A percentile compares a stretch with the other conserved stretches of the same genome.
These are phyloP conservation scores for Muntiacus muntjak DNA, from an alignment of 2,113 vertebrate species.

Conservation along the genomic window DNA sequence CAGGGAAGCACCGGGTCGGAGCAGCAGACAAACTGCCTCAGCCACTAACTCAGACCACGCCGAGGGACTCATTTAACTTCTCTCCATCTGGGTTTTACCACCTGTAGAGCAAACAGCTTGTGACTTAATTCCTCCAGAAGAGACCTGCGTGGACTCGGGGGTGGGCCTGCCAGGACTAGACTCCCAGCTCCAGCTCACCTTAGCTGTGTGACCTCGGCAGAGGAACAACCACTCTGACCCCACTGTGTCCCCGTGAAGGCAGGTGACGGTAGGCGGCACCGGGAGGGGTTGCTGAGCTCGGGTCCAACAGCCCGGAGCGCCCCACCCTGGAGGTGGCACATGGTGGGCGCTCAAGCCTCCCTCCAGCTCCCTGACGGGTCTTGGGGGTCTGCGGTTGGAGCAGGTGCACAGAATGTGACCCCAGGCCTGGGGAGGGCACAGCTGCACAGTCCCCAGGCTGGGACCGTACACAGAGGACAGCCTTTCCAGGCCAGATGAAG, in stretches of 20 bases:
- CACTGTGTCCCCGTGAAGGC: neutral
- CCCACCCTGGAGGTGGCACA: neutral
- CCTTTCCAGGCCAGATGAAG: neutral
- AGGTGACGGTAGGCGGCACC: neutral
- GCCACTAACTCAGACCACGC: neutral
- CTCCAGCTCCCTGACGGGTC: neutral
- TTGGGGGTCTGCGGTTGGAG: neutral
- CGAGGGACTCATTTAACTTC: neutral
- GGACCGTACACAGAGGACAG: neutral
- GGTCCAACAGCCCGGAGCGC: fast-evolving
- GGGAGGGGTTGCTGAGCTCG: neutral
- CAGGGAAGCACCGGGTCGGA: neutral
- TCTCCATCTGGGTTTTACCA: neutral
- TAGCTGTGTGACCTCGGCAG: neutral
- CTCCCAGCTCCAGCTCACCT: neutral
- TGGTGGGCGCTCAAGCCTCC: neutral
- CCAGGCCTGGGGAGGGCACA: neutral
- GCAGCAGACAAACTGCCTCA: neutral
- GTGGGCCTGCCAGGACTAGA: neutral
- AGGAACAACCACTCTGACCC: neutral
- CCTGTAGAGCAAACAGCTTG: neutral
- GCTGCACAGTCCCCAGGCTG: neutral
- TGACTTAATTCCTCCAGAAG: neutral
- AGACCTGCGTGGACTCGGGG: neutral
- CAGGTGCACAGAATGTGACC: neutral